Evolutionary conservation across 2,888 invertebrate species (phyloP), one percentile per base, ranked within the genome.

Genomic region (Polydrusus tereticollis): DNA sequence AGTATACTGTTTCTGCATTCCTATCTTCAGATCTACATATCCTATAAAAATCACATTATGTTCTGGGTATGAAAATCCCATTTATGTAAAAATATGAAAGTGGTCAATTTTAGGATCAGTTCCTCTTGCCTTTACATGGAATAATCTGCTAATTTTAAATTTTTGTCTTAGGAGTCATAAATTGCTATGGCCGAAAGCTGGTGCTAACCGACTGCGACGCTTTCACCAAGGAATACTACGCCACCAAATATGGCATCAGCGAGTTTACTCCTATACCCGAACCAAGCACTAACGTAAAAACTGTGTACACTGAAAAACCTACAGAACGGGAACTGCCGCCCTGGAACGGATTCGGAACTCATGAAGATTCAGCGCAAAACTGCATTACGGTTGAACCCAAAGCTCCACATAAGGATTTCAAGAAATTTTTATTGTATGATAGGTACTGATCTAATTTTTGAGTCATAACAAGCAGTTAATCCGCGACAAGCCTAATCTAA

Each of bases 291-390:
- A 79, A 80, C 59, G 79, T 82, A 29, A 84, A 85, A 14, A 71
- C 73, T n/a, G 63, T 68, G 7, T 79, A 85, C 6, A 77, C 76
- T 57, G 74, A 75, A 67, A 79, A 85, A 58, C 73, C 86, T 50
- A 81, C 83, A 2, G 85, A 87, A 20, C 84, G 89, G 1, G 84
- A 89, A 76, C 82, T 93, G 50, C 96, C 97, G 0, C 96, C 96
- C 0, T 97, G 94, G 90, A 97, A 96, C 82, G 97, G 97, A 2
- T 96, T 92, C 85, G 97, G 97, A 0, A 90, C 92, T 0, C 93
- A 94, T 81, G 95, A 95, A 73, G 97, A 97, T 83, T 96, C 96
- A 0, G 93, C 95, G 7, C 93, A 93, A 77, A 96, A 96, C 82
- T 96, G 96, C 81, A 89, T 91, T 58, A 91, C 92, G 0, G 90